phyloP scores from a whole-genome alignment of 2,888 invertebrate species.

The Macrophya alboannulata region DNA sequence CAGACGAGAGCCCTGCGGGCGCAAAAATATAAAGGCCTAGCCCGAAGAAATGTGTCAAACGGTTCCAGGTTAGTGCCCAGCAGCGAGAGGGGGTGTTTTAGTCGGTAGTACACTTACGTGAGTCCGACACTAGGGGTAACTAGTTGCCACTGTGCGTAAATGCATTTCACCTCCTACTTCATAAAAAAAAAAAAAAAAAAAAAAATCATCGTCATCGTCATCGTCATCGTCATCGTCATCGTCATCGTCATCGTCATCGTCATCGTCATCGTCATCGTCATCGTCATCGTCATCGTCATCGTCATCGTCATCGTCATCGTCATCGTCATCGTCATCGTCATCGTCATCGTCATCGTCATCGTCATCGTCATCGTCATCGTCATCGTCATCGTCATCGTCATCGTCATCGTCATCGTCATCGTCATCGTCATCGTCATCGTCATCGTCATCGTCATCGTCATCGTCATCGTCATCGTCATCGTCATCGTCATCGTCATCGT shows the following conservation, averaged over 20 bases:
- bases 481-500: too few relatives aligned
- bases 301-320: neutral
- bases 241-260: neutral
- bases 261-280: neutral
- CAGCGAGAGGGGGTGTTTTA: conserved; percentile 57
- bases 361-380: too few relatives aligned
- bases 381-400: too few relatives aligned
- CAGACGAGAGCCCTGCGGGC: too few relatives aligned
- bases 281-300: neutral
- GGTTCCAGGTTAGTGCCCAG: conserved; percentile 50
- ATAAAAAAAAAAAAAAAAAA: conserved; percentile 49
- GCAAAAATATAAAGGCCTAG: too few relatives aligned
- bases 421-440: too few relatives aligned
- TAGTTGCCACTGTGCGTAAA: too few relatives aligned
- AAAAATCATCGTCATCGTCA: neutral
- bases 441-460: too few relatives aligned
- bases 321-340: neutral
- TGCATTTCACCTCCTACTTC: conserved; percentile 38
- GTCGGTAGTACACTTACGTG: too few relatives aligned
- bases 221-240: conserved; percentile 10
- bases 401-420: too few relatives aligned
- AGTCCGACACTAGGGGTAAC: conserved; percentile 37
- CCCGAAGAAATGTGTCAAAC: neutral
- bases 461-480: too few relatives aligned
- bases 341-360: neutral